Base-by-base conservation (phyloP, 2,888 invertebrate genomes). In the Cephus sareptanus region DNA sequence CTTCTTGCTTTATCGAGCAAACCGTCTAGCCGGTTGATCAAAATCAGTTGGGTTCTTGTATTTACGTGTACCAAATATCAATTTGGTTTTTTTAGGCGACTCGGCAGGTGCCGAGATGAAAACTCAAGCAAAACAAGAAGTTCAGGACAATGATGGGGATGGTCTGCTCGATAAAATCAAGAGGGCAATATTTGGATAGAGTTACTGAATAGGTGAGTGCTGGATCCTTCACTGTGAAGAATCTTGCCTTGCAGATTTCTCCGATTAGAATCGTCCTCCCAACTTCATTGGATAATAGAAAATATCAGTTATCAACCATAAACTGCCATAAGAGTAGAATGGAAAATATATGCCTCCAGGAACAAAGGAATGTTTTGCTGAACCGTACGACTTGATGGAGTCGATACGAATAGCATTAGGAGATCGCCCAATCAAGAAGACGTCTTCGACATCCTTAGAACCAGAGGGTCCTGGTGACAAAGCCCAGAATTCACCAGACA, bases 371-470 rank as follows among this genome's bases (percentile, higher is more conserved):
- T 93, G 94, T 82, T 92, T 94, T 86, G 91, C 92, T 56, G 94
- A 94, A 84, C 93, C 94, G 11, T 92, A 93, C 74, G 92, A 94
- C 80, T 87, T 95, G 84, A 93, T 95, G 83, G 93, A 95, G 81
- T 93, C 94, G 11, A 93, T 95, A 80, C 93, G 93, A 84, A 92
- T 93, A 88, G 95, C 94, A 33, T 90, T 95, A 79, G 92, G 91
- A 85, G 92, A 93, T 83, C 93, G 56, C 71, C 76, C 31, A 76
- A 35, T n/a, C 35, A 79, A 76, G 35, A n/a, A 4, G 1, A 69
- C 37, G 33, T 34, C 70, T 23, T 73, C 74, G 1, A 75, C 15
- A 34, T 71, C 56, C 56, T 23, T 56, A 56, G 56, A 56, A 31
- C 69, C 76, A 11, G 75, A 82, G 1, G 81, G 80, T 78, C 86